A percentile compares a stretch with the other conserved stretches of the same genome.
Evolutionary conservation across 1,140 invertebrate species (phyloP).

Genomic region (Parapsyche elsis): DNA sequence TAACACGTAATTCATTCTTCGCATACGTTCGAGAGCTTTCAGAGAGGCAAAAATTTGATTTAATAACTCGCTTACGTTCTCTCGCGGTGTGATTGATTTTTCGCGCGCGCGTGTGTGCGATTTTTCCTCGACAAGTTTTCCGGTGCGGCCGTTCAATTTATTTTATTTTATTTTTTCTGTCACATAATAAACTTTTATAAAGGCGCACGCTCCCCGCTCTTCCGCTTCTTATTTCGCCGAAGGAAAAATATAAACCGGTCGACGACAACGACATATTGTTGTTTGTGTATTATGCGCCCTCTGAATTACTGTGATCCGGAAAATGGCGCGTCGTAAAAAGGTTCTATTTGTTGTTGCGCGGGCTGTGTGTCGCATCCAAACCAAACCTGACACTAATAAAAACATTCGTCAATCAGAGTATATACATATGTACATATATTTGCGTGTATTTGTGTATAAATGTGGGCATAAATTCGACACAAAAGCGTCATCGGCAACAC

Average conservation of each 20-base stretch:
- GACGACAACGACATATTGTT: constrained; percentile 37
- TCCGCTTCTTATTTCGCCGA: neutral
- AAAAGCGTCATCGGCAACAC: too few relatives aligned
- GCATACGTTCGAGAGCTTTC: too few relatives aligned
- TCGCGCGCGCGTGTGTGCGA: neutral
- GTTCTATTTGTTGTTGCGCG: constrained; percentile 24
- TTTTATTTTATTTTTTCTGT: constrained; percentile 19
- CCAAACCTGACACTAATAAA: constrained; percentile 29
- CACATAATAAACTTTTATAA: constrained; percentile 53
- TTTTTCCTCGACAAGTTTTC: neutral
- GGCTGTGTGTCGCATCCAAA: neutral
- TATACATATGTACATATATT: neutral
- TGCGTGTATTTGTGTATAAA: neutral
- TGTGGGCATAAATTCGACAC: too few relatives aligned
- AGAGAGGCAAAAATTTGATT: too few relatives aligned
- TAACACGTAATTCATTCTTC: too few relatives aligned
- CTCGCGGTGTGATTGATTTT: too few relatives aligned
- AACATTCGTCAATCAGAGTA: constrained; percentile 26
- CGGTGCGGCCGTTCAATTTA: neutral
- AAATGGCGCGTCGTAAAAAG: constrained; percentile 30
- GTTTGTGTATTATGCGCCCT: constrained; percentile 26
- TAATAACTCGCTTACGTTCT: too few relatives aligned
- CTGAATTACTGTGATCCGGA: constrained; percentile 28
- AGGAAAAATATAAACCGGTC: constrained; percentile 21
- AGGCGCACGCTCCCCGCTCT: constrained; percentile 37